These are phyloP conservation scores for Onthophagus sagittarius DNA, from an alignment of 2,888 invertebrate species.

Conservation along the genomic window DNA sequence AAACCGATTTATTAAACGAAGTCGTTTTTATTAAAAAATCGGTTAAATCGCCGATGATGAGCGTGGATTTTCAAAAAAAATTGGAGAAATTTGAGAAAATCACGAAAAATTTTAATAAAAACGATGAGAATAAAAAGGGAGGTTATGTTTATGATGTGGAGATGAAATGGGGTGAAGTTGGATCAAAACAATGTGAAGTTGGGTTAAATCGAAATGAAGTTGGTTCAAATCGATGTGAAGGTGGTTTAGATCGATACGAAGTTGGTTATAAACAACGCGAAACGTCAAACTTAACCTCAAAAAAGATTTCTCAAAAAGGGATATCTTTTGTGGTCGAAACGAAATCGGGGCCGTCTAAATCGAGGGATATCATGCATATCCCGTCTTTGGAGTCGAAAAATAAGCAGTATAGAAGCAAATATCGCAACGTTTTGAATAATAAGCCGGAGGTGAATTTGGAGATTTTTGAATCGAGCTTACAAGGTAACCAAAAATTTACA, in stretches of 20 bases:
- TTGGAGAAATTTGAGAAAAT: conserved; percentile 45
- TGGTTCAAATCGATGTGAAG: no score
- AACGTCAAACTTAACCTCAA: no score
- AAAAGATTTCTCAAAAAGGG: conserved; percentile 31
- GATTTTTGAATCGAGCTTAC: conserved; percentile 39
- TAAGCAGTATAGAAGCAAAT: conserved; percentile 53
- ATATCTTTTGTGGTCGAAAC: conserved; percentile 45
- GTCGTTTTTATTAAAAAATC: conserved; percentile 35
- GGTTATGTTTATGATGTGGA: no score
- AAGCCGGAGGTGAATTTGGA: conserved; percentile 44
- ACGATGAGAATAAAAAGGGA: no score
- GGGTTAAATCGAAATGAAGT: no score
- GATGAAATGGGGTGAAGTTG: no score
- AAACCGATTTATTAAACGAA: conserved; percentile 42
- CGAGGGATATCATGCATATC: conserved; percentile 52
- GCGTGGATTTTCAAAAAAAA: conserved; percentile 46
- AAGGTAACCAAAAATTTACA: conserved; percentile 21
- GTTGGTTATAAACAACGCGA: no score
- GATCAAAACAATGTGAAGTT: no score
- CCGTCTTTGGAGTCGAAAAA: conserved; percentile 54
- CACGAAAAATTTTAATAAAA: conserved; percentile 28
- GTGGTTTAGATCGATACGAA: no score
- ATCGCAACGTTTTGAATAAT: conserved; percentile 48
- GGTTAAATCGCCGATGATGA: conserved; percentile 38
- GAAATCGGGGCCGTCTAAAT: conserved; percentile 19